These are phyloP conservation scores for Ibycter americanus DNA, from an alignment of 2,797 vertebrate genomes.

Conservation along the genomic window DNA sequence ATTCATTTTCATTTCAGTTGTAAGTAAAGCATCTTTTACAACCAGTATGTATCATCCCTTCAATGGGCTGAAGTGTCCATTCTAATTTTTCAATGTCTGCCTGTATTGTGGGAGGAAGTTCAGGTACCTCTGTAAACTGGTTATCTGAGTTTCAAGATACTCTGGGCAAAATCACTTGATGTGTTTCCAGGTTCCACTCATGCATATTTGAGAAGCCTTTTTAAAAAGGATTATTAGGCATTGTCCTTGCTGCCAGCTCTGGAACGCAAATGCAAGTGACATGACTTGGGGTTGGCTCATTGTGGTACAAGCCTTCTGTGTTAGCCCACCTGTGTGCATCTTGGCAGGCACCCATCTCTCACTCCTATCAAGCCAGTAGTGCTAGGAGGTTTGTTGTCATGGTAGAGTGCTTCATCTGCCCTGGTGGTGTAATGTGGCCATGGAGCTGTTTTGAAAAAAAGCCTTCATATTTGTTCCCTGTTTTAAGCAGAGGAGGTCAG, in stretches of 20 bases:
- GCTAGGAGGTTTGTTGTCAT: neutral
- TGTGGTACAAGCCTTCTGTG: neutral
- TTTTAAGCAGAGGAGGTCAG: neutral
- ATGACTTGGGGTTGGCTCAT: neutral
- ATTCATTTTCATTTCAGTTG: neutral
- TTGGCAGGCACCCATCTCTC: rapidly evolving
- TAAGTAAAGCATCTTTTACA: neutral
- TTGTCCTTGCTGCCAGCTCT: neutral
- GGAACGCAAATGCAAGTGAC: rapidly evolving
- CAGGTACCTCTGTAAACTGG: neutral
- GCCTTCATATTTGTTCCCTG: neutral
- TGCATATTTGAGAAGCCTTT: neutral
- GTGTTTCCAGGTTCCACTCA: neutral
- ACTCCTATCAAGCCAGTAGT: neutral
- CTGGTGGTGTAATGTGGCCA: neutral
- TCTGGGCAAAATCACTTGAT: neutral
- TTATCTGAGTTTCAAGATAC: neutral
- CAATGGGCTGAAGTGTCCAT: neutral
- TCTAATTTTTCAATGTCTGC: neutral
- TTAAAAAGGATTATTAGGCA: rapidly evolving
- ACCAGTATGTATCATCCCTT: neutral
- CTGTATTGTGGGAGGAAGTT: neutral
- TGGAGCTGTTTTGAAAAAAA: neutral
- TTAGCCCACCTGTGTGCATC: neutral
- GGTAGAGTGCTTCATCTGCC: neutral